Evolutionary conservation across 92 coral and sea anemone species (phyloP).

Genomic region (Siderastrea siderea): DNA sequence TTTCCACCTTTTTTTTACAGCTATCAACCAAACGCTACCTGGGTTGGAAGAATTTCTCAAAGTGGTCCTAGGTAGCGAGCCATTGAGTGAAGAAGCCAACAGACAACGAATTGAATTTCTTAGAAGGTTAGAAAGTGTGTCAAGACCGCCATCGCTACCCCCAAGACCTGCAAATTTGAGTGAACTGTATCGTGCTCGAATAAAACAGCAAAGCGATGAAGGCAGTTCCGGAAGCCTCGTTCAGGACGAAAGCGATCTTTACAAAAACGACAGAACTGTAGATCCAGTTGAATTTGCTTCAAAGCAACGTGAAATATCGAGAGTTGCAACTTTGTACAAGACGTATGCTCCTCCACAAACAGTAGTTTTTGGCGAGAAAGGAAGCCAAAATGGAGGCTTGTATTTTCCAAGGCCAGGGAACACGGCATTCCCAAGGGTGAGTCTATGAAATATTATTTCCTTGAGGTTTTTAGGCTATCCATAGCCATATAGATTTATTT

Average conservation of each 20-base stretch:
- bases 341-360: slow-evolving; percentile 29
- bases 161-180: slow-evolving; percentile 86
- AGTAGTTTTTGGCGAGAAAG: slow-evolving; percentile 31
- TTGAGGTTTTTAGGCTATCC: not conserved
- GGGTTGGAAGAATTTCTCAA: slow-evolving; percentile 90
- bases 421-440: slow-evolving; percentile 25
- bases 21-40: slow-evolving; percentile 95
- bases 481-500: not conserved
- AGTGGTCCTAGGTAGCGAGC: slow-evolving; percentile 92
- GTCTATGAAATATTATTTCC: not conserved
- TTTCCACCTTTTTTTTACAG: slow-evolving; percentile 58
- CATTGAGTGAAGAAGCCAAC: slow-evolving; percentile 92
- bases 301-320: slow-evolving; percentile 85
- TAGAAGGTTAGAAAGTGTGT: slow-evolving; percentile 79
- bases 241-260: slow-evolving; percentile 56
- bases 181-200: slow-evolving; percentile 50
- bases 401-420: slow-evolving; percentile 37
- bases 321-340: slow-evolving; percentile 45
- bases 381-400: slow-evolving; percentile 35
- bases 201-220: slow-evolving; percentile 39
- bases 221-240: slow-evolving; percentile 74
- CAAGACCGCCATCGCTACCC: slow-evolving; percentile 90
- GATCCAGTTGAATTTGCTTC: slow-evolving; percentile 92
- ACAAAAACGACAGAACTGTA: slow-evolving; percentile 64
- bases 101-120: slow-evolving; percentile 92